Evolutionary conservation across 2,888 invertebrate genomes (phyloP).

Genomic region (Rhagium mordax): DNA sequence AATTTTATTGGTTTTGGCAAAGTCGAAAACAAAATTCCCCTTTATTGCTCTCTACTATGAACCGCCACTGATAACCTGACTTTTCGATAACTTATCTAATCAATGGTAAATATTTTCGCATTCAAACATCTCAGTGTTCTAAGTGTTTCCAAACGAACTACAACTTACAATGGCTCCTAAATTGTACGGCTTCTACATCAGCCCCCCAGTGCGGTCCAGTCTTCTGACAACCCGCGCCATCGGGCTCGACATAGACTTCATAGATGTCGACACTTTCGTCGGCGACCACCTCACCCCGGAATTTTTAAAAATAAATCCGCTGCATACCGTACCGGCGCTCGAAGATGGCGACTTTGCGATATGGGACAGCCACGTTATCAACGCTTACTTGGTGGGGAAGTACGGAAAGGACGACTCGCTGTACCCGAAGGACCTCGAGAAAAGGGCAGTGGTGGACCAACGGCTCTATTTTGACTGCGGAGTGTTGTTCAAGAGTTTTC

Average conservation of each 20-base stretch:
- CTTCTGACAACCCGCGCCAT: conserved; percentile 67
- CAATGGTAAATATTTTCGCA: too few relatives aligned
- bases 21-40: too few relatives aligned
- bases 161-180: conserved; percentile 19
- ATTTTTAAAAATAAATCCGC: conserved; percentile 69
- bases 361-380: conserved; percentile 71
- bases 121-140: too few relatives aligned
- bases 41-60: too few relatives aligned
- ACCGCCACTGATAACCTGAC: too few relatives aligned
- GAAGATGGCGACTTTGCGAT: conserved; percentile 72
- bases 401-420: conserved; percentile 64
- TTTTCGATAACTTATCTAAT: too few relatives aligned
- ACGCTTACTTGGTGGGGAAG: conserved; percentile 51
- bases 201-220: conserved; percentile 69
- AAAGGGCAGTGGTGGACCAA: conserved; percentile 72
- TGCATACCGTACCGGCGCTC: conserved; percentile 73
- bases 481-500: conserved; percentile 69
- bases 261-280: conserved; percentile 65
- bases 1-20: too few relatives aligned
- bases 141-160: too few relatives aligned
- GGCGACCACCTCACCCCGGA: conserved; percentile 65
- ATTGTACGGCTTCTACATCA: conserved; percentile 46
- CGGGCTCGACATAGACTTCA: conserved; percentile 65
- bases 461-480: conserved; percentile 72
- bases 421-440: conserved; percentile 72